Evolutionary conservation across 2,797 vertebrate genomes (phyloP).

Genomic region (Phrynocephalus vlangalii): DNA sequence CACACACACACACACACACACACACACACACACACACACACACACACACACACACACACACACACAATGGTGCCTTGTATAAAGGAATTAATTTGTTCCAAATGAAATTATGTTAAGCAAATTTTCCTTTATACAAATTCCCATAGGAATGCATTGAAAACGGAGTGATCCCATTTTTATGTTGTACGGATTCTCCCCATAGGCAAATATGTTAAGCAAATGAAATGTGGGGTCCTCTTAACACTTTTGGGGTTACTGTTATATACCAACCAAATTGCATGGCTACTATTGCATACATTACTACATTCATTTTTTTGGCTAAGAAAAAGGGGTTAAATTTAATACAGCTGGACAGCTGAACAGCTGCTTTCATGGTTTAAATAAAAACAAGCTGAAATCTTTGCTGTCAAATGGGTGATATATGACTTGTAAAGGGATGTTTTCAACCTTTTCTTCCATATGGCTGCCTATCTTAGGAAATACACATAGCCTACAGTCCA

Average conservation of each 20-base stretch:
- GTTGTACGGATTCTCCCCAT: too few species aligned
- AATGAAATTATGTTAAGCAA: too few species aligned
- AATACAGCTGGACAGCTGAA: slow-evolving; percentile 81
- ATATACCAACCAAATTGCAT: slow-evolving; percentile 57
- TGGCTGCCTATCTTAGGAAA: slow-evolving; percentile 86
- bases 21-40: too few species aligned
- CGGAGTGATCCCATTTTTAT: too few species aligned
- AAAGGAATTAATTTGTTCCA: too few species aligned
- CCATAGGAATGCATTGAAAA: too few species aligned
- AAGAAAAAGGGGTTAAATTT: slow-evolving; percentile 83
- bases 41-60: too few species aligned
- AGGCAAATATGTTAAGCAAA: neutral
- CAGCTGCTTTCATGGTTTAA: slow-evolving; percentile 93
- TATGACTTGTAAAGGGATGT: slow-evolving; percentile 93
- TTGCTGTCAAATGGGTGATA: slow-evolving; percentile 90
- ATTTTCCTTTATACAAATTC: too few species aligned
- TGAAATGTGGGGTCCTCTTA: slow-evolving; percentile 57
- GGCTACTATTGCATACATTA: slow-evolving; percentile 73
- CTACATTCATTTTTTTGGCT: slow-evolving; percentile 69
- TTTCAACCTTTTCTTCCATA: slow-evolving; percentile 91
- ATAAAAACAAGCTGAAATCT: slow-evolving; percentile 92
- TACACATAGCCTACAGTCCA: slow-evolving; percentile 82
- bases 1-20: too few species aligned
- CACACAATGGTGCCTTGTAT: too few species aligned
- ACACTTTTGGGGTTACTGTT: slow-evolving; percentile 29